Percentiles rank a stretch among this genome's conserved stretches.
phyloP scores from a whole-genome alignment of 2,113 vertebrate species.

The Nothoprocta pentlandii region DNA sequence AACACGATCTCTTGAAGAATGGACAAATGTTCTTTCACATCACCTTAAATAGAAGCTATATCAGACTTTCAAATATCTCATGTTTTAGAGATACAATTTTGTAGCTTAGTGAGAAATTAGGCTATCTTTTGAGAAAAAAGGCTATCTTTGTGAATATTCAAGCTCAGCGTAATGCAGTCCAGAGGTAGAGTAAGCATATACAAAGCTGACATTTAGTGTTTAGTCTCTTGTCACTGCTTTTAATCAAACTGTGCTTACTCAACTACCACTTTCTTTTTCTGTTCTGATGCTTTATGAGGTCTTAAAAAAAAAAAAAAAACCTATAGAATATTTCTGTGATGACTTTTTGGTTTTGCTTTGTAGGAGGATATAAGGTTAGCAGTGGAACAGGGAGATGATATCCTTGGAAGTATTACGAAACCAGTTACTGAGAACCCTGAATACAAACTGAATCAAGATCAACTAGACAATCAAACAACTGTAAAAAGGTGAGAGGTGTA shows the following conservation, averaged over 20 bases:
- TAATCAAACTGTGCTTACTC: neutral
- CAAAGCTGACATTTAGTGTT: neutral
- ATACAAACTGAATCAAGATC: conserved; percentile 90
- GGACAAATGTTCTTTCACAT: conserved; percentile 7
- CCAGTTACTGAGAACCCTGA: conserved; percentile 83
- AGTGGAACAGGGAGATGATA: conserved; percentile 82
- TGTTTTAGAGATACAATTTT: neutral
- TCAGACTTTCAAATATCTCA: neutral
- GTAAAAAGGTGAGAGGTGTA: conserved; percentile 86
- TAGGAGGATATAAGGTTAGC: conserved; percentile 89
- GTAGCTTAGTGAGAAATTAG: neutral
- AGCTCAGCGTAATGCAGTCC: neutral
- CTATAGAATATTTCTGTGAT: neutral
- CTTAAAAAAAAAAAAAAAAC: neutral
- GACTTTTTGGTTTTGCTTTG: neutral
- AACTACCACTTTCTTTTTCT: neutral
- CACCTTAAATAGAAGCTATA: neutral
- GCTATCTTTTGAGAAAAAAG: neutral
- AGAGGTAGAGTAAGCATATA: neutral
- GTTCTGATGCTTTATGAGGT: neutral
- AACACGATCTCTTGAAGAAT: neutral
- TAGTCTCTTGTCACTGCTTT: neutral
- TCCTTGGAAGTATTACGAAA: conserved; percentile 88
- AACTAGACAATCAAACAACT: conserved; percentile 91
- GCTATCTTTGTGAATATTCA: neutral